These are phyloP conservation scores for Pseudolycoriella hygida DNA, from an alignment of 2,888 invertebrate species.

Conservation along the genomic window DNA sequence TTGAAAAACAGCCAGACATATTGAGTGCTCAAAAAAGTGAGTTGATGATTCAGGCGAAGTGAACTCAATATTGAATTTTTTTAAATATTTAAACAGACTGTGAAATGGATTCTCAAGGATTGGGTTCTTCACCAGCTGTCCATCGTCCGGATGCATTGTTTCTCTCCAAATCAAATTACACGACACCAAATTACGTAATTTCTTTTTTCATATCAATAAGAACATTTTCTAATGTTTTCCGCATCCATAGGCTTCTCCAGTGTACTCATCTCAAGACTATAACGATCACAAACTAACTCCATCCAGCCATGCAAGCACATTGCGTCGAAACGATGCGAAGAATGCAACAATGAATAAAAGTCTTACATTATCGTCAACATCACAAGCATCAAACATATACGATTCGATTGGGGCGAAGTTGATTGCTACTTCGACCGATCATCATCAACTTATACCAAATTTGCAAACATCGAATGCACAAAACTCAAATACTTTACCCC, in stretches of 20 bases:
- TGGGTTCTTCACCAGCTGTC: constrained; percentile 23
- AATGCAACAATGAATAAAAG: constrained; percentile 2
- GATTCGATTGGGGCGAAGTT: constrained; percentile 16
- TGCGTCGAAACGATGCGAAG: constrained; percentile 25
- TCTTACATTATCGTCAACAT: background rate
- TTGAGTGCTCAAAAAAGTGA: constrained; percentile 60
- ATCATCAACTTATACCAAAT: background rate
- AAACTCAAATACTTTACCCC: constrained; percentile 3
- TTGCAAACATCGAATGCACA: background rate
- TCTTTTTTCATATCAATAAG: no score
- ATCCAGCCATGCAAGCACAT: constrained; percentile 25
- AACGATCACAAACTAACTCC: constrained; percentile 17
- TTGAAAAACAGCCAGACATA: constrained; percentile 58
- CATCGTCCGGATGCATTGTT: constrained; percentile 25
- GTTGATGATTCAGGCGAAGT: constrained; percentile 17
- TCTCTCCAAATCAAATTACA: constrained; percentile 17
- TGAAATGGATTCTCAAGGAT: constrained; percentile 9
- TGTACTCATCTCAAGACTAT: constrained; percentile 9
- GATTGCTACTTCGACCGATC: background rate
- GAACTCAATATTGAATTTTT: constrained; percentile 1
- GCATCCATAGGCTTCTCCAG: constrained; percentile 12
- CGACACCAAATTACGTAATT: constrained; percentile 24
- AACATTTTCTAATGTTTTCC: no score
- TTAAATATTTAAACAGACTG: constrained; percentile 7
- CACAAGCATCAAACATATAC: constrained; percentile 15